Percentiles rank a stretch among this genome's conserved stretches.
Conservation (phyloP, 2,113 vertebrate species). For the Trochalopteron elliotii region DNA sequence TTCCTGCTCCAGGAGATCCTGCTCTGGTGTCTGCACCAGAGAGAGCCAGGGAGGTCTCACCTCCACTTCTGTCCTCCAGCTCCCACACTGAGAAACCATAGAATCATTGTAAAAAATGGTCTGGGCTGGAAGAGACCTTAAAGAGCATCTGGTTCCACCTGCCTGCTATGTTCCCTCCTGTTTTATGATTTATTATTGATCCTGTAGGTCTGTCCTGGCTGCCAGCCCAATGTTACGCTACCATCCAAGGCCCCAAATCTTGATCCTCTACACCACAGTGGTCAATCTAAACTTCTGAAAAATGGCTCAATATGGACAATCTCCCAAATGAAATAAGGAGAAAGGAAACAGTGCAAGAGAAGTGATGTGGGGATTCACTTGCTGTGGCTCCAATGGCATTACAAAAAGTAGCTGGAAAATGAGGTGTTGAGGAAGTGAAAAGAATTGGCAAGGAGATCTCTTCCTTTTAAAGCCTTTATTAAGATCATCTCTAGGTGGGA, state of each 20-base stretch:
- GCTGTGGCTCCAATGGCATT: not conserved
- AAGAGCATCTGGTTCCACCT: not conserved
- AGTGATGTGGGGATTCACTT: not conserved
- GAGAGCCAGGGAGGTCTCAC: not conserved
- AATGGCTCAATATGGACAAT: not conserved
- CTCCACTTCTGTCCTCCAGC: not conserved
- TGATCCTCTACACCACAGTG: not conserved
- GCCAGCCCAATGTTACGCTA: not conserved
- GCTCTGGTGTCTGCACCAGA: not conserved
- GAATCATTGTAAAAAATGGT: not conserved
- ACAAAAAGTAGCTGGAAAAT: not conserved
- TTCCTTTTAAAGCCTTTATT: no score
- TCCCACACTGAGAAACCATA: not conserved
- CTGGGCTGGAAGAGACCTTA: not conserved
- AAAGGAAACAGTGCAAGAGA: not conserved
- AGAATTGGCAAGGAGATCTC: no score
- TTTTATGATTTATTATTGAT: not conserved
- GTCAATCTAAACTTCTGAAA: not conserved
- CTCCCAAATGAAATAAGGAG: not conserved
- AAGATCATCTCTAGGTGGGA: no score
- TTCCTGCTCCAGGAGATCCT: not conserved
- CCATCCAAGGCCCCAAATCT: not conserved
- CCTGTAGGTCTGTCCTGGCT: not conserved
- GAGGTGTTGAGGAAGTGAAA: not conserved
- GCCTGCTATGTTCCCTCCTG: not conserved